These are phyloP conservation scores for Ageneiosus marmoratus DNA, from an alignment of 2,113 vertebrate species.

Conservation along the genomic window DNA sequence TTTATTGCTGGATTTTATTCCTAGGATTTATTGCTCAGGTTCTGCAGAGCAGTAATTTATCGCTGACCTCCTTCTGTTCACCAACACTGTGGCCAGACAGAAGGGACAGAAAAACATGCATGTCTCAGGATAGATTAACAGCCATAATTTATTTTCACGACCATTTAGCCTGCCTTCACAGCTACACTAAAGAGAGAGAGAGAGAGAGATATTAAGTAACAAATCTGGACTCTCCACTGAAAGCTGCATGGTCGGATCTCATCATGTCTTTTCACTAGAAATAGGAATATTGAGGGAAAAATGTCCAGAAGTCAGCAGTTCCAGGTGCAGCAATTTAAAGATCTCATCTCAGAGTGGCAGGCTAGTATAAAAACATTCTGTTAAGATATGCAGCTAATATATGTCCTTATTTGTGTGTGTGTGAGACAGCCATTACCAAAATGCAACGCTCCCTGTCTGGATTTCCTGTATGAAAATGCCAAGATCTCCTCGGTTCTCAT, in stretches of 20 bases:
- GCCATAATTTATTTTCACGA: slow-evolving; percentile 12
- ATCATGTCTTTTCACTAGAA: neutral
- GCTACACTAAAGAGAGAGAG: neutral
- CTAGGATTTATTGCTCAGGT: slow-evolving; percentile 15
- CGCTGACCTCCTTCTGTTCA: slow-evolving; percentile 12
- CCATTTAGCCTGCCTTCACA: slow-evolving; percentile 6
- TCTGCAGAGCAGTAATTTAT: slow-evolving; percentile 11
- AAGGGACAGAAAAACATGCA: neutral
- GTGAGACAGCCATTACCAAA: slow-evolving; percentile 69
- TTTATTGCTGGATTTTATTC: slow-evolving; percentile 31
- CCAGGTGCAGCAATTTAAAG: neutral
- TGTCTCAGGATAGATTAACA: slow-evolving; percentile 7
- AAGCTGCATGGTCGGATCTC: neutral
- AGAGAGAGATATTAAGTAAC: slow-evolving; percentile 10
- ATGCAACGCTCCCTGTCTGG: slow-evolving; percentile 78
- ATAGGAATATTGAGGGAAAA: neutral
- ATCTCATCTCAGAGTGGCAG: slow-evolving; percentile 8
- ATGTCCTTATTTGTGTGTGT: slow-evolving; percentile 1
- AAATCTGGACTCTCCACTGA: neutral
- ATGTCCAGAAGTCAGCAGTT: slow-evolving; percentile 21
- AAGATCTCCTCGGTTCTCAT: slow-evolving; percentile 79
- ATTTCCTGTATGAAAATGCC: slow-evolving; percentile 88
- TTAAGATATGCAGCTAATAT: neutral
- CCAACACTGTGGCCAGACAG: neutral
- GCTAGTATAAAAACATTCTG: neutral